Conservation (phyloP, 2,113 vertebrate genomes). For the Oryzias woworae region DNA sequence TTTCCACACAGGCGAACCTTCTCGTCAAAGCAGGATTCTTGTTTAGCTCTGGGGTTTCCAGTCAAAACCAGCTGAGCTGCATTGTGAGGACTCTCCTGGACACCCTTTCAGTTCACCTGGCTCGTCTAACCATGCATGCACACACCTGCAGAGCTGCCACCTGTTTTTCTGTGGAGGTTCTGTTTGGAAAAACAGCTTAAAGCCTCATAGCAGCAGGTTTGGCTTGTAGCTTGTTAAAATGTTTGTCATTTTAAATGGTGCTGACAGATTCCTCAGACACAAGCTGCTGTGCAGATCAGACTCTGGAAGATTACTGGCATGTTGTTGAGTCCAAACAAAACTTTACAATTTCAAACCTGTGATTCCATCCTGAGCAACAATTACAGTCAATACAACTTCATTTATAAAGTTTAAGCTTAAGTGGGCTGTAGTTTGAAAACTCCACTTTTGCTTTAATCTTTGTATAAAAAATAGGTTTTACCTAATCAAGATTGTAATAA, state of each 20-base stretch:
- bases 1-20: slow-evolving; percentile 7
- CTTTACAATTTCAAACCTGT: too few relatives aligned
- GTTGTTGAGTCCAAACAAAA: too few relatives aligned
- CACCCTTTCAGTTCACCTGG: background rate
- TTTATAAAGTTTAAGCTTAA: too few relatives aligned
- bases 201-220: slow-evolving; percentile 2
- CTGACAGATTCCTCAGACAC: slow-evolving; percentile 67
- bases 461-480: too few relatives aligned
- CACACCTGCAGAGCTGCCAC: background rate
- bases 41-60: background rate
- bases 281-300: slow-evolving; percentile 17
- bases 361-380: too few relatives aligned
- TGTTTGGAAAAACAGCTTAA: background rate
- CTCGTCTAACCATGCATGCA: background rate
- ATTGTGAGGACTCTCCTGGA: slow-evolving; percentile 16
- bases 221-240: slow-evolving; percentile 47
- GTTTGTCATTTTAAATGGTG: slow-evolving; percentile 39
- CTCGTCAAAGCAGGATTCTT: slow-evolving; percentile 13
- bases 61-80: slow-evolving; percentile 49
- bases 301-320: background rate
- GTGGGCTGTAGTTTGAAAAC: too few relatives aligned
- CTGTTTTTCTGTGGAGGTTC: background rate
- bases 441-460: too few relatives aligned
- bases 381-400: too few relatives aligned
- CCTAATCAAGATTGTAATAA: too few relatives aligned